phyloP scores from a whole-genome alignment of 2,113 vertebrate genomes.

The Eurypyga helias region DNA sequence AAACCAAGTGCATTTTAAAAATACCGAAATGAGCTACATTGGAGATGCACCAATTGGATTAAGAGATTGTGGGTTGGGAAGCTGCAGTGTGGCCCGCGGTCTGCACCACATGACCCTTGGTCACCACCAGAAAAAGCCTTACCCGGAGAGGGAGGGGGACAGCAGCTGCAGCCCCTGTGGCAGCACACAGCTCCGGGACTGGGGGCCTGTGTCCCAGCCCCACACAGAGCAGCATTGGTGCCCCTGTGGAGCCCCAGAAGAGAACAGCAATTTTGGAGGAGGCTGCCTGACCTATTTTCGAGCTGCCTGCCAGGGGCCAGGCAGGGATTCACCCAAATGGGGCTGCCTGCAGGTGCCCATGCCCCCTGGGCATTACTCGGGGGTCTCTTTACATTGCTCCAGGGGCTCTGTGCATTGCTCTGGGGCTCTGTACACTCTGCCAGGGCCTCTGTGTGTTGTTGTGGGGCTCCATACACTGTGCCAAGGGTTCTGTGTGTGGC shows the following conservation, averaged over 20 bases:
- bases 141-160: neutral
- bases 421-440: neutral
- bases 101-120: rapidly evolving
- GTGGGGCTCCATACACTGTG: too few species aligned
- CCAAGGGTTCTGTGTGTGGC: too few species aligned
- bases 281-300: neutral
- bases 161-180: neutral
- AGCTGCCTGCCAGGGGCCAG: neutral
- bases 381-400: neutral
- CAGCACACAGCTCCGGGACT: neutral
- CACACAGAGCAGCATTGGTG: neutral
- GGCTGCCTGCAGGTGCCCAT: neutral
- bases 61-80: constrained; percentile 43
- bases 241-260: neutral
- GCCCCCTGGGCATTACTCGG: too few species aligned
- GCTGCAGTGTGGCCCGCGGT: neutral
- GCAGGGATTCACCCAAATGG: neutral
- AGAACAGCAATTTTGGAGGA: neutral
- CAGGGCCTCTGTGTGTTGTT: neutral
- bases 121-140: constrained; percentile 33
- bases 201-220: neutral
- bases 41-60: constrained; percentile 47
- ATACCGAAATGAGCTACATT: constrained; percentile 2
- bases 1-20: constrained; percentile 67
- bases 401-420: neutral